Evolutionary conservation across 2,888 invertebrate species (phyloP), one percentile per base, ranked within the genome.

Genomic region (Dryocosmus kuriphilus): DNA sequence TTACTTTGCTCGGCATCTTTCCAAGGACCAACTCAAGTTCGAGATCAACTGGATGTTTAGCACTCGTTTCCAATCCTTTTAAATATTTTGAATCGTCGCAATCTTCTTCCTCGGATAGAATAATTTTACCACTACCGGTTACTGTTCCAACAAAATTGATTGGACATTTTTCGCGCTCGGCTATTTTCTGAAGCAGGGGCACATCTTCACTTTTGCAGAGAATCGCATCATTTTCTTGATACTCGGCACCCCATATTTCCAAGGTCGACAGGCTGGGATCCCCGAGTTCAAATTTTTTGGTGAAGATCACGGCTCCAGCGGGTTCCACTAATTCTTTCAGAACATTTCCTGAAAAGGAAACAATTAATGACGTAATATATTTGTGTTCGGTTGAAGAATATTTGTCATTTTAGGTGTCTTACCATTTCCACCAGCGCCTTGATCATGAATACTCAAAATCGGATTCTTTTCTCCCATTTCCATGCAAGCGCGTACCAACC

Each of bases 191-290:
- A 5, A 99, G 92, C 4, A 95, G 85, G 0, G 92, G 86, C 27
- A 94, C 93, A 88, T 97, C 94, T 81, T 95, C 92, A 57, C 94
- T 93, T 35, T 93, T 93, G 85, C 98, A 96, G 2, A 99, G 92
- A 81, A 98, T 93, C 0, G 99, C 99, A 89, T 99, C 95, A 86
- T 97, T 98, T 92, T 99, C 98, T 91, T 99, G 99, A 91, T 99
- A 99, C 91, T 99, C 99, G 0, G 99, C 99, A 0, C 98, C 99
- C 99, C 99, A 99, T 2, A 99, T 92, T 89, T 99, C 99, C 79
- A 99, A 92, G 0, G 97, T 95, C 76, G 96, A 98, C 76, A 99
- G 95, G 4, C 98, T 99, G 0, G 98, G 97, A 92, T 99, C 99
- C 0, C 99, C 99, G 38, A 99, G 93, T 83, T 97, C 95, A 89